phyloP scores from a whole-genome alignment of 2,113 vertebrate species.

The Verasper variegatus region DNA sequence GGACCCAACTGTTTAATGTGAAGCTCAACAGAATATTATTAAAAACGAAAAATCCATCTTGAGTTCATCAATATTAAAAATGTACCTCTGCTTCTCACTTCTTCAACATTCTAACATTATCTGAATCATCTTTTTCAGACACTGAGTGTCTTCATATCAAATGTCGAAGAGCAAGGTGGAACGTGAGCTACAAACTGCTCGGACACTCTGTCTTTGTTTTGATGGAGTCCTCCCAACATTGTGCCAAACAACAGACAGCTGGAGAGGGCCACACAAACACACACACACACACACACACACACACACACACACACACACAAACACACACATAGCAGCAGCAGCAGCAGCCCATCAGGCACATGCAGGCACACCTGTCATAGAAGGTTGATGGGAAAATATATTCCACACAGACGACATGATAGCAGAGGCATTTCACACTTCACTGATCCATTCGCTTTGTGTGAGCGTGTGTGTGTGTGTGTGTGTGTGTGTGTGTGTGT shows the following conservation, averaged over 20 bases:
- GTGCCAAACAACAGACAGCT: slow-evolving; percentile 12
- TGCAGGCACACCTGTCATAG: slow-evolving; percentile 62
- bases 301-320: slow-evolving; percentile 28
- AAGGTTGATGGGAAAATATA: slow-evolving; percentile 87
- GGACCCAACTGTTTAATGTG: too few relatives aligned
- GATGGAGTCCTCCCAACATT: neutral
- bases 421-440: slow-evolving; percentile 94
- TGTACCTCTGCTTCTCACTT: neutral
- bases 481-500: slow-evolving; percentile 27
- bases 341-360: slow-evolving; percentile 39
- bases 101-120: neutral
- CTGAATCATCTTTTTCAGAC: neutral
- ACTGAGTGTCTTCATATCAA: neutral
- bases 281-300: slow-evolving; percentile 21
- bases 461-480: slow-evolving; percentile 25
- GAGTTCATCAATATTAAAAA: neutral
- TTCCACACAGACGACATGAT: slow-evolving; percentile 91
- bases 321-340: slow-evolving; percentile 21
- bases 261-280: slow-evolving; percentile 12
- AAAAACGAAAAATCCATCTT: neutral
- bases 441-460: slow-evolving; percentile 48
- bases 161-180: slow-evolving; percentile 19
- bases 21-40: too few relatives aligned
- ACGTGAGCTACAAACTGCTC: neutral
- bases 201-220: slow-evolving; percentile 32